Evolutionary conservation across 2,113 vertebrate species (phyloP).

Genomic region (rat (Rattus norvegicus)): DNA sequence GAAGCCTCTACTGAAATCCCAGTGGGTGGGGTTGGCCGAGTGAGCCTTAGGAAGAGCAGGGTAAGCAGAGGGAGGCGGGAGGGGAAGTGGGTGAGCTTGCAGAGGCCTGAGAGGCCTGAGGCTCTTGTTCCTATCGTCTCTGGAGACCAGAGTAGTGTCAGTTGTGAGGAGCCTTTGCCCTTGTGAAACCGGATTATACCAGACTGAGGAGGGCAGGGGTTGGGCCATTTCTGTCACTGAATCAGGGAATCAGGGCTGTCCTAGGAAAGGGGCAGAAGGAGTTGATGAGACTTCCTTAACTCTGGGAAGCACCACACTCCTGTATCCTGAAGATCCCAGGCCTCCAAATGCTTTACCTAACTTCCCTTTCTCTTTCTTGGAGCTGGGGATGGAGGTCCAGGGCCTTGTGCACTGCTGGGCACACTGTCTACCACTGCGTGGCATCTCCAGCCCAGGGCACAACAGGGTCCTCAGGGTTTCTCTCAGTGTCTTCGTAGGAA

Average conservation of each 20-base stretch:
- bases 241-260: background rate
- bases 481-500: background rate
- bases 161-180: background rate
- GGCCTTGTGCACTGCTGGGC: background rate
- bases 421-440: background rate
- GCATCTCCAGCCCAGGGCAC: background rate
- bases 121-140: background rate
- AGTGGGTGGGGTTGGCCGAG: background rate
- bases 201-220: rapidly evolving
- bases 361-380: background rate
- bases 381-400: background rate
- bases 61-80: background rate
- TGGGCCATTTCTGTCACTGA: background rate
- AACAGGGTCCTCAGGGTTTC: background rate
- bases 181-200: background rate
- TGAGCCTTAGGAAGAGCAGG: constrained; percentile 29
- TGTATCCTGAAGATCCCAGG: background rate
- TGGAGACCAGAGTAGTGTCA: background rate
- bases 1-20: background rate
- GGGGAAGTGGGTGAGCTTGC: background rate
- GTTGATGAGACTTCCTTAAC: background rate
- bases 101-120: background rate
- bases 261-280: background rate
- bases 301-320: background rate
- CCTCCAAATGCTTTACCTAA: background rate